Base-by-base conservation (phyloP, 2,888 invertebrate genomes). In the Xestia rhomboidea region DNA sequence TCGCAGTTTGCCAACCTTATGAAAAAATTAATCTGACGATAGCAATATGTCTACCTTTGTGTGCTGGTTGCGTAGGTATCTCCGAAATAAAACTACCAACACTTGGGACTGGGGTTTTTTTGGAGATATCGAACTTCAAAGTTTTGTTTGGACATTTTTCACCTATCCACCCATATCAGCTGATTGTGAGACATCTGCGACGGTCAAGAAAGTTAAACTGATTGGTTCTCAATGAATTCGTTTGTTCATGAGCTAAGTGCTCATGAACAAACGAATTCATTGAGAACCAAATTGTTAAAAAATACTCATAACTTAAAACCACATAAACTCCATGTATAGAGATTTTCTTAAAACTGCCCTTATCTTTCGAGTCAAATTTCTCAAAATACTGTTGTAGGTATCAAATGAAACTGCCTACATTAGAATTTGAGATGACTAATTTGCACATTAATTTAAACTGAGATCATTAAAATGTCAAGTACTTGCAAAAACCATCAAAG, bases 401-500 rank as follows among this genome's bases (percentile, higher is more conserved):
- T n/a, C 13, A n/a, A 54, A 54, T 54, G 4, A n/a, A 54, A n/a
- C n/a, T n/a, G 4, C 11, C 11, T 8, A 8, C 51, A 54, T 54
- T n/a, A 54, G 11, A 27, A 27, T 41, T n/a, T 10, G 1, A 60
- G 0, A 63, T 70, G 4, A 34, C n/a, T 15, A 7, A 63, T 46
- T 49, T 51, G 8, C 24, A 44, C 62, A 60, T 30, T 4, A 38
- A 49, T 44, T 27, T 57, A 64, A 41, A 38, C n/a, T 8, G 4
- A 38, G 7, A 27, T 11, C 13, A 74, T 73, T 71, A 41, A 68
- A 77, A 44, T 27, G 1, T n/a, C 49, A 68, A 68, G 24, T 68
- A 67, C 7, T 72, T 66, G 11, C 15, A 70, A 83, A 49, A 72
- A 67, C 41, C 24, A 66, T 38, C 13, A 57, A 57, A 15, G 49